Evolutionary conservation across 2,113 vertebrate species (phyloP).

Genomic region (Agelaius phoeniceus): DNA sequence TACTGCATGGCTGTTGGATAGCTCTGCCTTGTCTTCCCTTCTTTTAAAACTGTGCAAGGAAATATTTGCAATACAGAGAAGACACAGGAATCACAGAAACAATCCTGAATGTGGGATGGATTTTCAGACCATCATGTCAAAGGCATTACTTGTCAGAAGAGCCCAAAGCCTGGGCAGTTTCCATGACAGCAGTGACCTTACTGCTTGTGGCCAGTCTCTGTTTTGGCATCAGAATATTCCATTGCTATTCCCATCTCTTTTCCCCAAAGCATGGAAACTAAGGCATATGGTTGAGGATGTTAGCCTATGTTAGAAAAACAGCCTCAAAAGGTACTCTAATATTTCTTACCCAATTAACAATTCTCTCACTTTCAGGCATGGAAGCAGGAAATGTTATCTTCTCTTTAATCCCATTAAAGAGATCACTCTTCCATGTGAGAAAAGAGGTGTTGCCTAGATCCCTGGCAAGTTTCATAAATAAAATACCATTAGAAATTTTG

Average conservation of each 20-base stretch:
- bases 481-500: not conserved
- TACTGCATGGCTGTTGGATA: not conserved
- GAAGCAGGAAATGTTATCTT: not conserved
- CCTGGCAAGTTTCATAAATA: not conserved
- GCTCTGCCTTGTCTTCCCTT: not conserved
- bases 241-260: not conserved
- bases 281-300: not conserved
- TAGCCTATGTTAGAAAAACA: not conserved
- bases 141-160: not conserved
- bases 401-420: not conserved
- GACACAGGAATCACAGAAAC: not conserved
- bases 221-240: not conserved
- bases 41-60: not conserved
- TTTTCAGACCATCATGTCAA: not conserved
- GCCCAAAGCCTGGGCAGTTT: not conserved
- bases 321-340: not conserved
- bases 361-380: not conserved
- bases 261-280: not conserved
- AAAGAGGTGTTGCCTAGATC: not conserved
- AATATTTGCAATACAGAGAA: not conserved
- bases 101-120: not conserved
- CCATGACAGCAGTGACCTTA: not conserved
- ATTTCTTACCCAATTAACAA: not conserved
- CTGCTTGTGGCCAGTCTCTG: not conserved
- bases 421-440: not conserved